Evolutionary conservation across 2,113 vertebrate species (phyloP).

Genomic region (Bos indicus): DNA sequence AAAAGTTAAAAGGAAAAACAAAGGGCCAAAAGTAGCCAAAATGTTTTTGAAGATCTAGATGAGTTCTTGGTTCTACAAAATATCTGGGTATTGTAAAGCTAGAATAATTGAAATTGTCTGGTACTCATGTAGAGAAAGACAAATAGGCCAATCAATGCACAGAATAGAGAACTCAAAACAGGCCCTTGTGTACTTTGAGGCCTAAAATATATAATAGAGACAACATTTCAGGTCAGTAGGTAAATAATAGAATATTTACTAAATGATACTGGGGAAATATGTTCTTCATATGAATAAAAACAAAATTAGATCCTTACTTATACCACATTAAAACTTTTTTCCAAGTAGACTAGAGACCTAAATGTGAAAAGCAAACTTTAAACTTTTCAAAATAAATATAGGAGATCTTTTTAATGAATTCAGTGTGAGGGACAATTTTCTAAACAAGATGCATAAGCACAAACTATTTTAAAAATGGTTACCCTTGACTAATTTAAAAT

Average conservation of each 20-base stretch:
- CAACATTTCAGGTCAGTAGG: not conserved
- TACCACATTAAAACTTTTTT: not conserved
- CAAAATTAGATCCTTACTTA: not conserved
- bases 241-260: not conserved
- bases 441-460: not conserved
- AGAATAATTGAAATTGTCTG: not conserved
- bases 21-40: not conserved
- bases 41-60: not conserved
- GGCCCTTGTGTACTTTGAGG: not conserved
- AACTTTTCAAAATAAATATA: slow-evolving; percentile 4
- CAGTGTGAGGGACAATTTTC: not conserved
- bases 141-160: not conserved
- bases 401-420: not conserved
- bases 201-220: not conserved
- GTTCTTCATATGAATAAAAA: not conserved
- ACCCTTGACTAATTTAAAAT: not conserved
- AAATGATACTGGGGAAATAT: not conserved
- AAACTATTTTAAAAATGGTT: not conserved
- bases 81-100: not conserved
- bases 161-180: not conserved
- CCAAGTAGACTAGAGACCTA: not conserved
- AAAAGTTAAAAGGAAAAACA: slow-evolving; percentile 21
- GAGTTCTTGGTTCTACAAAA: not conserved
- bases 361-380: not conserved
- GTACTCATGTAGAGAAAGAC: not conserved